Evolutionary conservation across 2,888 invertebrate species (phyloP).

Genomic region (Nomada flava): DNA sequence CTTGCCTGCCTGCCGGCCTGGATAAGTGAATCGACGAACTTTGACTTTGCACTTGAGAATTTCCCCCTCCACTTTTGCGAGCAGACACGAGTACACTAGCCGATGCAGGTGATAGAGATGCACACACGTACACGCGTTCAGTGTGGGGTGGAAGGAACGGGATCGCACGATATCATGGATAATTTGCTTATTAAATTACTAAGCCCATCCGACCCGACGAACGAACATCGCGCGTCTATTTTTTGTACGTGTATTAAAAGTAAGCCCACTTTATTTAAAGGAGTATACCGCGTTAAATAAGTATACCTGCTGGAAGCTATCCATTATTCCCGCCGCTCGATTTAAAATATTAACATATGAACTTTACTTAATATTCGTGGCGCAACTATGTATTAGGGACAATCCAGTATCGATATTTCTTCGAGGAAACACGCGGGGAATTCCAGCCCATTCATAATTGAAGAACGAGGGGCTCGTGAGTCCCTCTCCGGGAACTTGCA

Average conservation of each 20-base stretch:
- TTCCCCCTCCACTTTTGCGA: conserved; percentile 14
- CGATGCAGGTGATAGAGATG: background rate
- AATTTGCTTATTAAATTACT: conserved; percentile 33
- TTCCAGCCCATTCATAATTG: conserved; percentile 25
- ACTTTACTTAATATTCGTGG: no score
- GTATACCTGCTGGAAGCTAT: no score
- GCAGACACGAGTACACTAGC: conserved; percentile 36
- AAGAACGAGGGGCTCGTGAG: background rate
- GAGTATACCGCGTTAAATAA: no score
- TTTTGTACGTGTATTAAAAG: no score
- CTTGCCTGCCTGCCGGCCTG: conserved; percentile 31
- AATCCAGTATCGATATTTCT: background rate
- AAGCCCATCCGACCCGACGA: no score
- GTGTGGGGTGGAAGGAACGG: background rate
- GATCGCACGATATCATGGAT: conserved; percentile 9
- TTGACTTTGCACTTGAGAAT: conserved; percentile 60
- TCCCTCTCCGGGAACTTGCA: conserved; percentile 3
- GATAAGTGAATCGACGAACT: conserved; percentile 71
- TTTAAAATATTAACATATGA: background rate
- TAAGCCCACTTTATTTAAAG: no score
- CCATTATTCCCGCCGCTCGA: no score
- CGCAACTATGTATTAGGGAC: background rate
- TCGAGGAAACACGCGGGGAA: background rate
- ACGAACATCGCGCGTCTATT: no score
- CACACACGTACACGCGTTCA: background rate